Evolutionary conservation across 2,113 vertebrate species (phyloP).

Genomic region (Sebastes schlegelii): DNA sequence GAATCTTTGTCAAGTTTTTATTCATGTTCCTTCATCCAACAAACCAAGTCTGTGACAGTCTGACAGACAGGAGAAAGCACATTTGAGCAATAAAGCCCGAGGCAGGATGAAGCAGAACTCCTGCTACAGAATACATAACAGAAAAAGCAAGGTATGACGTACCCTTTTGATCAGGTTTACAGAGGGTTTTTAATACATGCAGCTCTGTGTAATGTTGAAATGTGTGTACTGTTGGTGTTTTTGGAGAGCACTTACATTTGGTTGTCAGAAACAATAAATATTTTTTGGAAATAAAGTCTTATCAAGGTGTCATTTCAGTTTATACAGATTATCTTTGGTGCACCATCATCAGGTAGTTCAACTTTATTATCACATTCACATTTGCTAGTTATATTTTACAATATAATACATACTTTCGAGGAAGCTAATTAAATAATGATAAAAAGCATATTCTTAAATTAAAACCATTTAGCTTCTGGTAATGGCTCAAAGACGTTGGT

Average conservation of each 20-base stretch:
- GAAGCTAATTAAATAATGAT: background rate
- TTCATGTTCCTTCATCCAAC: background rate
- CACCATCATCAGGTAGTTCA: no score
- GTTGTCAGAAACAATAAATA: constrained; percentile 53
- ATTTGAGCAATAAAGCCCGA: background rate
- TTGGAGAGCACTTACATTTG: constrained; percentile 13
- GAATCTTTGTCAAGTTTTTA: background rate
- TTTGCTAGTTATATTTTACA: background rate
- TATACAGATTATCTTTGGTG: background rate
- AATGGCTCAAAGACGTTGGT: background rate
- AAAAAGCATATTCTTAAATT: constrained; percentile 7
- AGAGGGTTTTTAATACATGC: background rate
- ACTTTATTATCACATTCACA: no score
- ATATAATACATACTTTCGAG: background rate
- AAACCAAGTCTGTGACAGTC: background rate
- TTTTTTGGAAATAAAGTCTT: constrained; percentile 42
- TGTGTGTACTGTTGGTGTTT: background rate
- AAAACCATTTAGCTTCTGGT: background rate
- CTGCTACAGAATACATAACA: background rate
- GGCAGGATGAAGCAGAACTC: background rate
- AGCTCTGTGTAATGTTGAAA: background rate
- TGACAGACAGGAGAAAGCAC: background rate
- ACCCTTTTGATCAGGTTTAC: background rate
- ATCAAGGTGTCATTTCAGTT: constrained; percentile 8
- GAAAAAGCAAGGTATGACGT: background rate